Conservation (phyloP, 1,140 invertebrate genomes). For the Alviniconcha marisindica region DNA sequence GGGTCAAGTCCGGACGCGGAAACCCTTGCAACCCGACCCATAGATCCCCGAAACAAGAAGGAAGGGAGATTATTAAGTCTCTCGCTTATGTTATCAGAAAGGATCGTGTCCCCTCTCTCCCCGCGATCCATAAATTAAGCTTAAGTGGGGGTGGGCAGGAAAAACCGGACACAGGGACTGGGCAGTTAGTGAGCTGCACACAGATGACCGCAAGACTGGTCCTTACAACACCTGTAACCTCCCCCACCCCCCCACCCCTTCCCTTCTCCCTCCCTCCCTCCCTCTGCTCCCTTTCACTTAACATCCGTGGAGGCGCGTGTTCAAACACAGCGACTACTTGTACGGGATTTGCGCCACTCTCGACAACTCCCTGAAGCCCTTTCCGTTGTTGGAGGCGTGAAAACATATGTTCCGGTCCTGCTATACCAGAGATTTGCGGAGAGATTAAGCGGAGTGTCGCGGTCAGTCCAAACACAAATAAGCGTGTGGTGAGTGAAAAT, state of each 20-base stretch:
- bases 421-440: background rate
- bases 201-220: background rate
- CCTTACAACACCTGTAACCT: conserved; percentile 12
- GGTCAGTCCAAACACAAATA: background rate
- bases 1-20: too few relatives aligned
- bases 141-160: too few relatives aligned
- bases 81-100: too few relatives aligned
- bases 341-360: background rate
- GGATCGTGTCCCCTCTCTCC: too few relatives aligned
- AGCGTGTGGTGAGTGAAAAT: background rate
- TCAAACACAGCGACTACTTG: background rate
- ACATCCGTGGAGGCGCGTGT: too few relatives aligned
- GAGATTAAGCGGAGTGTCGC: background rate
- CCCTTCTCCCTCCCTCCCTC: too few relatives aligned
- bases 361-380: background rate
- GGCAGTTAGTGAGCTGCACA: background rate
- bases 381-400: background rate
- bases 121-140: too few relatives aligned
- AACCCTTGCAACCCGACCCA: too few relatives aligned
- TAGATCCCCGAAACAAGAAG: too few relatives aligned
- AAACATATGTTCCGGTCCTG: conserved; percentile 10
- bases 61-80: too few relatives aligned
- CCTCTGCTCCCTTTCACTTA: too few relatives aligned
- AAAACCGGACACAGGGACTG: too few relatives aligned
- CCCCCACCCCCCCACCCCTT: background rate